Percentiles rank a stretch among this genome's conserved stretches.
Evolutionary conservation across 2,888 invertebrate genomes (phyloP).

Genomic region (Listrodromus nycthemerus): DNA sequence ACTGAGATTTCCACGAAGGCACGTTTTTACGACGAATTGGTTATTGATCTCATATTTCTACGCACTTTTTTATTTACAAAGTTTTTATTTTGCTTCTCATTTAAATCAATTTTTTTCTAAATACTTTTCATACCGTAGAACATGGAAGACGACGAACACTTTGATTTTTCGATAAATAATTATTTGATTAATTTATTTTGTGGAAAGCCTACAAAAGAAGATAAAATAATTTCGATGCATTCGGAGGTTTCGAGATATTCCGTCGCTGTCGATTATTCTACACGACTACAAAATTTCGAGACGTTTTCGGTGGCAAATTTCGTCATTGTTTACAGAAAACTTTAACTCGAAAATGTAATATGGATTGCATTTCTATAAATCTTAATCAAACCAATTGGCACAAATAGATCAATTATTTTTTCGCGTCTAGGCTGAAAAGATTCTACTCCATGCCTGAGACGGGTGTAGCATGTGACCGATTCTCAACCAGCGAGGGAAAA

Average conservation of each 20-base stretch:
- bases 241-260: neutral
- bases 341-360: neutral
- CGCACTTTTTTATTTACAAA: constrained; percentile 33
- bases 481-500: too few relatives aligned
- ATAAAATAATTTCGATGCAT: neutral
- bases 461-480: too few relatives aligned
- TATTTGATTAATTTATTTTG: constrained; percentile 2
- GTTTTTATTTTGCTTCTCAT: constrained; percentile 4
- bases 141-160: constrained; percentile 58
- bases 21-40: constrained; percentile 29
- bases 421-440: too few relatives aligned
- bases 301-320: neutral
- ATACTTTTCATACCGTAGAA: neutral
- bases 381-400: too few relatives aligned
- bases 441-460: too few relatives aligned
- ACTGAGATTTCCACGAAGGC: constrained; percentile 50
- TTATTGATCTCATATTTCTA: constrained; percentile 35
- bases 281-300: neutral
- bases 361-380: too few relatives aligned
- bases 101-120: neutral
- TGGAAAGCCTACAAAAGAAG: neutral
- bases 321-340: neutral
- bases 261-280: neutral
- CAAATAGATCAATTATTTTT: too few relatives aligned
- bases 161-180: constrained; percentile 39